These are phyloP conservation scores for Eustalomyia histrio DNA, from an alignment of 2,888 invertebrate species.

Conservation along the genomic window DNA sequence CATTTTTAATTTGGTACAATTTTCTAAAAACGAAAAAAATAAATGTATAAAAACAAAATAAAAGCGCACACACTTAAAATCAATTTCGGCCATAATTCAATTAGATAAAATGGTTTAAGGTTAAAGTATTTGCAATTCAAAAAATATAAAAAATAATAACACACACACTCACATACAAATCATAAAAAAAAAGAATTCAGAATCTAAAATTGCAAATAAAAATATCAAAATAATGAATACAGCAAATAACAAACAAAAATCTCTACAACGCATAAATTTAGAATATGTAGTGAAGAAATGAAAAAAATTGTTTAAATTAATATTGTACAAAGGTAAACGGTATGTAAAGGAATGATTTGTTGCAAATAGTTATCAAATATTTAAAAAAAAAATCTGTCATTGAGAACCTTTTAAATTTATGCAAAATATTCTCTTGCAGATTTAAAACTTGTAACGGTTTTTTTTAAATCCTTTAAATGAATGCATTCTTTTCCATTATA, in stretches of 20 bases:
- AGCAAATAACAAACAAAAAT: constrained; percentile 24
- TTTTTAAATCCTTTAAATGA: not conserved
- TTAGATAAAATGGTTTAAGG: constrained; percentile 65
- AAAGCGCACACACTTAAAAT: constrained; percentile 50
- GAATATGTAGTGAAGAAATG: not conserved
- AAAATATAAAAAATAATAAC: constrained; percentile 17
- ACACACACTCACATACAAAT: constrained; percentile 6
- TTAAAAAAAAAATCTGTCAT: no score
- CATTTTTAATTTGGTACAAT: constrained; percentile 22
- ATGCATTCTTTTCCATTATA: not conserved
- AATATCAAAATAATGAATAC: constrained; percentile 2
- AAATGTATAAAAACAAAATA: no score
- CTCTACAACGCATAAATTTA: constrained; percentile 57
- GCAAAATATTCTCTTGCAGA: no score
- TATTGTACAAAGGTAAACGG: not conserved
- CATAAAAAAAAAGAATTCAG: not conserved
- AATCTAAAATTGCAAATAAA: constrained; percentile 35
- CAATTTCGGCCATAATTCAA: constrained; percentile 65
- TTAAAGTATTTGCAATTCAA: constrained; percentile 63
- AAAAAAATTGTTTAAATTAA: constrained; percentile 51
- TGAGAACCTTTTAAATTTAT: not conserved
- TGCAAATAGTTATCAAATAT: no score
- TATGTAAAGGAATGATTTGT: not conserved
- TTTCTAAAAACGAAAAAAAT: constrained; percentile 34
- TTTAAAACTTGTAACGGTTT: no score